Conservation (phyloP, 2,113 vertebrate genomes). For the Seriola aureovittata region DNA sequence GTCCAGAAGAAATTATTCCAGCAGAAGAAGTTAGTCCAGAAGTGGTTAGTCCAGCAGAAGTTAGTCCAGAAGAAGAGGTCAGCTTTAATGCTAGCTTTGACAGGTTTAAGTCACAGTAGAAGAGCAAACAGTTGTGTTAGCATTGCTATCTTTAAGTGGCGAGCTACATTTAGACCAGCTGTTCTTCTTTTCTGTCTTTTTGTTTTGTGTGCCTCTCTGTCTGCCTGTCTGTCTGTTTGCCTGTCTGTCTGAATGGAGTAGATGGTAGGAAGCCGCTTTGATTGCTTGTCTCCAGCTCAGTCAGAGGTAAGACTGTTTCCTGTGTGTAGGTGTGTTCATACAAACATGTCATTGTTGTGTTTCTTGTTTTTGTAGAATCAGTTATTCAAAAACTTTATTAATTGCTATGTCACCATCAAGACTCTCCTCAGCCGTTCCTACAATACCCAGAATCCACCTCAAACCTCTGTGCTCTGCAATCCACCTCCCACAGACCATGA, state of each 20-base stretch:
- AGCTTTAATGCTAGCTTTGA: neutral
- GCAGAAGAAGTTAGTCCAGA: too few relatives aligned
- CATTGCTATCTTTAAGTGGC: neutral
- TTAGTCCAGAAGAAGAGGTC: too few relatives aligned
- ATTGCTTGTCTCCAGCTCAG: conserved; percentile 83
- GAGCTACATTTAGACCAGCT: conserved; percentile 27
- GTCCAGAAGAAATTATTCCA: too few relatives aligned
- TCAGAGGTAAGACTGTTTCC: conserved; percentile 81
- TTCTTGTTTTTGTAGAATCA: conserved; percentile 10
- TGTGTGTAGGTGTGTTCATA: conserved; percentile 12
- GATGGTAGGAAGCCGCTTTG: conserved; percentile 86
- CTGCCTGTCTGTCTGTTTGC: conserved; percentile 1
- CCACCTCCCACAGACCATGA: too few relatives aligned
- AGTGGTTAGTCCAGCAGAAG: too few relatives aligned
- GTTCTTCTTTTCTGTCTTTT: conserved; percentile 55
- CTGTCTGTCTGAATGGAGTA: conserved; percentile 64
- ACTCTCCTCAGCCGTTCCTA: neutral
- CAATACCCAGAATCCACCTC: neutral
- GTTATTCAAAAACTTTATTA: conserved; percentile 6
- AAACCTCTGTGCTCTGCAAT: too few relatives aligned
- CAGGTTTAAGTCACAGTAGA: neutral
- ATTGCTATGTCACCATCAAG: neutral
- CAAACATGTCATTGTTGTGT: neutral
- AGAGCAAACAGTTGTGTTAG: neutral
- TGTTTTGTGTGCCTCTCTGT: conserved; percentile 47